phyloP scores from a whole-genome alignment of 2,113 vertebrate species.

The cat (Felis catus) region F.catus_Fca126_mat1.0 CM031428.1:24088501-24089000 shows the following conservation, averaged over 20 bases:
- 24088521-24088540: neutral
- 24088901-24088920: neutral
- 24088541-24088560: neutral
- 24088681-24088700: neutral
- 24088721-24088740: neutral
- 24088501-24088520: neutral
- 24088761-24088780: neutral
- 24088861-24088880: neutral
- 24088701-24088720: neutral
- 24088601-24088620: slow-evolving; percentile 21
- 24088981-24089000: neutral
- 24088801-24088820: neutral
- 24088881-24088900: neutral
- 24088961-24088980: neutral
- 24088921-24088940: neutral
- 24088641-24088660: neutral
- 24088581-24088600: neutral
- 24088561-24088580: neutral
- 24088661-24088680: neutral
- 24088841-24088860: neutral
- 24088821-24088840: neutral
- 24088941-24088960: neutral
- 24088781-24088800: neutral
- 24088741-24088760: neutral
- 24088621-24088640: neutral